Percentiles rank a stretch among this genome's conserved stretches.
Evolutionary conservation across 2,113 vertebrate species (phyloP).

Genomic region (Istiophorus platypterus): DNA sequence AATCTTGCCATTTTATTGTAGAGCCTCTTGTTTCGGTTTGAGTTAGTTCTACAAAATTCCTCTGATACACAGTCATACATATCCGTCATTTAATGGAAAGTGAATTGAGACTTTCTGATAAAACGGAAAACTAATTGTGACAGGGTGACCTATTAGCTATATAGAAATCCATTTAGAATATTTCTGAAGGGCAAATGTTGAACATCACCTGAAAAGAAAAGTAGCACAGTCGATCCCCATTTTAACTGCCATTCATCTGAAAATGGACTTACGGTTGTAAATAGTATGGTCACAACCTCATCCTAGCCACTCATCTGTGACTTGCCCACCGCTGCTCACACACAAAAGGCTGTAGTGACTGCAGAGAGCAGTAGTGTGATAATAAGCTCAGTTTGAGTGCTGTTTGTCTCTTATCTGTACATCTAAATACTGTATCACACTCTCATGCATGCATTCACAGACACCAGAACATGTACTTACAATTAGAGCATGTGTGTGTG

Average conservation of each 20-base stretch:
- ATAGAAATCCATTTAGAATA: conserved; percentile 34
- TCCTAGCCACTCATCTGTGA: conserved; percentile 46
- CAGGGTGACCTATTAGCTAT: conserved; percentile 55
- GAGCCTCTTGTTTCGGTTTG: neutral
- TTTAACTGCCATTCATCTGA: conserved; percentile 46
- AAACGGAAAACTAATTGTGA: conserved; percentile 61
- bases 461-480: no score
- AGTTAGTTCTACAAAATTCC: neutral
- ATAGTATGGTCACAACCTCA: conserved; percentile 26
- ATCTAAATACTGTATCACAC: no score
- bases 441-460: no score
- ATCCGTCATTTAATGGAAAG: conserved; percentile 41
- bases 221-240: neutral
- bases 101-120: conserved; percentile 53
- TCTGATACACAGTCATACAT: conserved; percentile 39
- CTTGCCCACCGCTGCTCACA: conserved; percentile 24
- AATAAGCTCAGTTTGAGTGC: no score
- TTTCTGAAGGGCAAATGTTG: conserved; percentile 24
- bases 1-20: neutral
- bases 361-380: conserved; percentile 33
- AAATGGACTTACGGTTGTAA: conserved; percentile 44
- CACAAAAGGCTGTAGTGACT: neutral
- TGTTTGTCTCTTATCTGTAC: no score
- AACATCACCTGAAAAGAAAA: conserved; percentile 40
- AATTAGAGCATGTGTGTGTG: no score